Conservation (phyloP, 2,113 vertebrate genomes). For the Felis chaus region DNA sequence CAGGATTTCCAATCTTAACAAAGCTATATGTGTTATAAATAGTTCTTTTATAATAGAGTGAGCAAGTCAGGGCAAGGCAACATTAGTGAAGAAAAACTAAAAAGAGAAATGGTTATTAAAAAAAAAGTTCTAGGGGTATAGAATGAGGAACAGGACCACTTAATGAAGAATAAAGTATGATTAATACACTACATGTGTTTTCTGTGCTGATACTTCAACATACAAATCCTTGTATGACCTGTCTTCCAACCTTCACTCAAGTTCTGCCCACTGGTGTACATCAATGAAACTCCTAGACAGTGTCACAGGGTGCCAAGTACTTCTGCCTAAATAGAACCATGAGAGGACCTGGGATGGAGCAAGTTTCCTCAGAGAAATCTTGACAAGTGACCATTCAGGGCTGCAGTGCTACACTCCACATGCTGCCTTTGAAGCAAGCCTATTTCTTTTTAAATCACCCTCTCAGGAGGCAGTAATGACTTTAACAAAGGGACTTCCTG, state of each 20-base stretch:
- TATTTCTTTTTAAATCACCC: background rate
- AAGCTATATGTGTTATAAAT: conserved; percentile 55
- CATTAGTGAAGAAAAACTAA: background rate
- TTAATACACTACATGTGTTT: background rate
- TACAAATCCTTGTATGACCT: background rate
- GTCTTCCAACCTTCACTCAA: background rate
- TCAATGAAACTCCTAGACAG: background rate
- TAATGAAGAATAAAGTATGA: background rate
- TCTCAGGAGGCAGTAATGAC: background rate
- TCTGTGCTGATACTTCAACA: background rate
- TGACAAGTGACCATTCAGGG: accelerated
- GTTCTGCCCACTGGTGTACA: background rate
- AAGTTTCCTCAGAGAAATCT: background rate
- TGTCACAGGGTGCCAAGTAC: background rate
- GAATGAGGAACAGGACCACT: background rate
- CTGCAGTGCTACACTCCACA: background rate
- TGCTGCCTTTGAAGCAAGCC: background rate
- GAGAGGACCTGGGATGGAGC: background rate
- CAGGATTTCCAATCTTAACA: conserved; percentile 55
- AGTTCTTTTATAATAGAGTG: conserved; percentile 29
- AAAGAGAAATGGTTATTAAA: background rate
- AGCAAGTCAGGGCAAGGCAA: background rate
- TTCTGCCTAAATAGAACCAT: conserved; percentile 2
- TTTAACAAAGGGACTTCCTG: background rate
- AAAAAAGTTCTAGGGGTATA: background rate